Evolutionary conservation across 2,113 vertebrate species (phyloP).

Genomic region (Prinia subflava): DNA sequence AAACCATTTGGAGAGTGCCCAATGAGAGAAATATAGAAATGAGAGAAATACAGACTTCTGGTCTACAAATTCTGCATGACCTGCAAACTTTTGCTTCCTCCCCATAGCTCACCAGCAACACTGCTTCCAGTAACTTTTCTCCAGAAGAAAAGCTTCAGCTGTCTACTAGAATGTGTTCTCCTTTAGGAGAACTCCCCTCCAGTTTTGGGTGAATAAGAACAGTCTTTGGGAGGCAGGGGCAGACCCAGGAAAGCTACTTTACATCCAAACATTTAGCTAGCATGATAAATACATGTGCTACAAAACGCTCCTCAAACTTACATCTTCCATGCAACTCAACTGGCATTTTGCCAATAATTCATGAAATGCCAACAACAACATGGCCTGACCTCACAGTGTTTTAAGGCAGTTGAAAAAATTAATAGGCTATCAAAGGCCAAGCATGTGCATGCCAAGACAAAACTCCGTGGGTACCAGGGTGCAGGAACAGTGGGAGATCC

Average conservation of each 20-base stretch:
- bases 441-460: not conserved
- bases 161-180: not conserved
- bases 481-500: not conserved
- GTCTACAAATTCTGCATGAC: not conserved
- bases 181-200: not conserved
- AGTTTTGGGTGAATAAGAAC: not conserved
- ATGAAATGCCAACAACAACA: not conserved
- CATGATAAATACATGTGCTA: not conserved
- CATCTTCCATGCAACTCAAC: not conserved
- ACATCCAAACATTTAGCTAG: not conserved
- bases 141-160: not conserved
- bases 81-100: not conserved
- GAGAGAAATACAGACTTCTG: not conserved
- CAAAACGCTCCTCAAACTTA: not conserved
- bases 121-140: not conserved
- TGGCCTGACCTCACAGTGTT: not conserved
- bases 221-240: not conserved
- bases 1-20: not conserved
- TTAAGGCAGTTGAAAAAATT: not conserved
- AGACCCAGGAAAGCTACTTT: not conserved
- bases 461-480: not conserved
- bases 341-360: not conserved
- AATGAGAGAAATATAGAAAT: not conserved
- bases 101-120: not conserved
- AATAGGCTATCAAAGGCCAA: not conserved